These are phyloP conservation scores for Drosophila quinaria DNA, from an alignment of 2,888 invertebrate species.

Conservation along the genomic window DNA sequence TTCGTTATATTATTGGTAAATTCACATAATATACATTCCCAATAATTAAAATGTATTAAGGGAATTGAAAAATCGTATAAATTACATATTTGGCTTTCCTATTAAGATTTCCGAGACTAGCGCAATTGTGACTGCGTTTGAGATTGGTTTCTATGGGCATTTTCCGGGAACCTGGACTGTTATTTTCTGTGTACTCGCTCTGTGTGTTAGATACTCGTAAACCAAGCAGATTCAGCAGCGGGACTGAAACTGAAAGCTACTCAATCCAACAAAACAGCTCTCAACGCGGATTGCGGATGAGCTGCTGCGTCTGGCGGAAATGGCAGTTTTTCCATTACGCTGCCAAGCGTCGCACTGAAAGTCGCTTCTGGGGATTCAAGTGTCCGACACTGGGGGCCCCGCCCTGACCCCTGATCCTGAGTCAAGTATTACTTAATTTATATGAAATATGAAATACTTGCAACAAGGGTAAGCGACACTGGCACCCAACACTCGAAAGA, in stretches of 20 bases:
- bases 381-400: constrained; percentile 29
- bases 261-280: constrained; percentile 13
- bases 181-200: background rate
- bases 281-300: constrained; percentile 60
- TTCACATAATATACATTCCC: too few relatives aligned
- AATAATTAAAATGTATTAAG: too few relatives aligned
- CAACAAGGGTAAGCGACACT: constrained; percentile 18
- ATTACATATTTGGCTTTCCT: too few relatives aligned
- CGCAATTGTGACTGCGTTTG: too few relatives aligned
- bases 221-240: constrained; percentile 15
- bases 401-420: background rate
- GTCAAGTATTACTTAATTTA: constrained; percentile 71
- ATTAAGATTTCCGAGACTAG: too few relatives aligned
- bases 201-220: constrained; percentile 16
- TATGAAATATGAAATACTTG: constrained; percentile 62
- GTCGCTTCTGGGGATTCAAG: constrained; percentile 34
- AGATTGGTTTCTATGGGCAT: too few relatives aligned
- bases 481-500: constrained; percentile 1
- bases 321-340: constrained; percentile 78
- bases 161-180: too few relatives aligned
- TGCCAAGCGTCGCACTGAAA: constrained; percentile 44
- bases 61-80: too few relatives aligned
- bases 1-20: too few relatives aligned
- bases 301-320: constrained; percentile 63
- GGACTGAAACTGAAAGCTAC: constrained; percentile 14